Conservation (phyloP, 53 echinoderm and acorn worm species). For the Glandiceps talaboti region DNA sequence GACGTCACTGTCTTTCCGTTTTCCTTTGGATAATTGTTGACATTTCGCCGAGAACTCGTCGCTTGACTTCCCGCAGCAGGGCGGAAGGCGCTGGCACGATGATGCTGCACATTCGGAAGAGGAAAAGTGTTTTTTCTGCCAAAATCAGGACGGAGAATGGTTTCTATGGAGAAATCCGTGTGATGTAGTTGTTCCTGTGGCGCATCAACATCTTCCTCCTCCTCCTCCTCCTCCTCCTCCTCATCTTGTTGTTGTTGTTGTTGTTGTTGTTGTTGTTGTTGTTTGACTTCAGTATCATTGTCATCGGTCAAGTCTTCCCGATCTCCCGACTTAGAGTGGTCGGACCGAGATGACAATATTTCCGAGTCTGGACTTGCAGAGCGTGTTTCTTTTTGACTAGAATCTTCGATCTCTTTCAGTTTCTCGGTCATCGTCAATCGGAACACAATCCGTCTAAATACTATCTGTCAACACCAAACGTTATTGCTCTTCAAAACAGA, state of each 20-base stretch:
- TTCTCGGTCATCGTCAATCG: neutral
- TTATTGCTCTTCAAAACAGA: neutral
- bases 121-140: constrained; percentile 11
- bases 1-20: neutral
- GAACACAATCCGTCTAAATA: too few species aligned
- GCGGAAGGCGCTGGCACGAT: constrained; percentile 1
- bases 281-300: neutral
- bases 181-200: neutral
- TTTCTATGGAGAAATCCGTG: constrained; percentile 96
- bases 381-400: too few species aligned
- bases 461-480: too few species aligned
- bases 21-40: neutral
- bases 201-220: neutral
- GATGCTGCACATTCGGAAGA: neutral
- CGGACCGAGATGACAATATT: too few species aligned
- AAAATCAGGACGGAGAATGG: constrained; percentile 69
- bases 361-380: too few species aligned
- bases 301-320: too few species aligned
- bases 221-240: neutral
- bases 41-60: neutral
- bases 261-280: neutral
- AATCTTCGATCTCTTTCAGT: neutral
- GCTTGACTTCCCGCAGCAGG: neutral
- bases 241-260: neutral
- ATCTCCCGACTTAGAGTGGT: too few species aligned